phyloP scores from a whole-genome alignment of 30 jellyfish, hydroid and myxozoan genomes.

The Cassiopea andromeda region DNA sequence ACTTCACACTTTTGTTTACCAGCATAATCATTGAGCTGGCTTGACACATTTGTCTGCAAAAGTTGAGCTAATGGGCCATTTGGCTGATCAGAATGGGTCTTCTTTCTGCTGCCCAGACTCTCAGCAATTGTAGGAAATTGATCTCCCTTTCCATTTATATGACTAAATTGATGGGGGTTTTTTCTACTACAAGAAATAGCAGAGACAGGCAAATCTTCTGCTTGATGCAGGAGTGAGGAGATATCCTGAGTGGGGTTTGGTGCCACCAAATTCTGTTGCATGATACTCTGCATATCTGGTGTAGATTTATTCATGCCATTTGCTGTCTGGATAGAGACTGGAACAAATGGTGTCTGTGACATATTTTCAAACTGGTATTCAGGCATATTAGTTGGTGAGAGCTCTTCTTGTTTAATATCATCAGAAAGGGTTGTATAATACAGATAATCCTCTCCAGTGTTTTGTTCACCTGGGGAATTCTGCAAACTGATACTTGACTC shows the following conservation, averaged over 20 bases:
- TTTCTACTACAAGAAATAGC: not conserved
- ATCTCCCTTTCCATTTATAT: not conserved
- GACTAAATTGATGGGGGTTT: not conserved
- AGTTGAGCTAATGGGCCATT: constrained; percentile 16
- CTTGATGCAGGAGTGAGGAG: constrained; percentile 9
- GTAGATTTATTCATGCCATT: not conserved
- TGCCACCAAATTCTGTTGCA: constrained; percentile 15
- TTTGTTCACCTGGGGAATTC: constrained; percentile 49
- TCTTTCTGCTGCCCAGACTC: not conserved
- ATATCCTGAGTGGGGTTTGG: constrained; percentile 37
- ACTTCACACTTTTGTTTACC: not conserved
- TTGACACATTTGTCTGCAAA: not conserved
- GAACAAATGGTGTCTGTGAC: not conserved
- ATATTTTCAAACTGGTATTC: not conserved
- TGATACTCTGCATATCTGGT: not conserved
- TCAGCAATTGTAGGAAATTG: not conserved
- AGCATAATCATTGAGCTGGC: not conserved
- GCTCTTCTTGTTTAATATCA: constrained; percentile 49
- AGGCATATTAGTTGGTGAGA: constrained; percentile 40
- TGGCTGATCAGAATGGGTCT: not conserved
- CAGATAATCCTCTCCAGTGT: constrained; percentile 29
- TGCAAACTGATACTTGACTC: constrained; percentile 53
- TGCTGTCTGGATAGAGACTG: not conserved
- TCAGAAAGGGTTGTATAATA: constrained; percentile 5
- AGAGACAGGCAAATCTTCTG: not conserved